Evolutionary conservation across 2,113 vertebrate genomes (phyloP).

Genomic region (Heptranchias perlo): DNA sequence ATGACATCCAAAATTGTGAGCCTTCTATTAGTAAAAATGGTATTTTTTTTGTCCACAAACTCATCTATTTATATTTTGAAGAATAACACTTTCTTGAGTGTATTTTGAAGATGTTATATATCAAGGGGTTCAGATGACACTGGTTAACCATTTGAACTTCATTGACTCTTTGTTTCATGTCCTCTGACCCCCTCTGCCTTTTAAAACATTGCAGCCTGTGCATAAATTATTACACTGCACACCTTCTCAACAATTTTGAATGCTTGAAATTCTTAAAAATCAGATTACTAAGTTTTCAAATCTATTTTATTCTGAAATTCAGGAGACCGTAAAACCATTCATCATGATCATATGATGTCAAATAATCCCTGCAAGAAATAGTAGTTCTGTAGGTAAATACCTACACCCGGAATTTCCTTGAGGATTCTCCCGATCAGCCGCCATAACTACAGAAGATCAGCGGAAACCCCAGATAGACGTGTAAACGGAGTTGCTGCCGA

Average conservation of each 20-base stretch:
- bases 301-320: neutral
- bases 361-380: neutral
- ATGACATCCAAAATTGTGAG: neutral
- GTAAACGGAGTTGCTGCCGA: neutral
- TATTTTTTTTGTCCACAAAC: neutral
- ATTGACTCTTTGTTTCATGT: neutral
- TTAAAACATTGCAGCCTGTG: neutral
- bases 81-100: neutral
- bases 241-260: neutral
- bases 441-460: neutral
- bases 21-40: neutral
- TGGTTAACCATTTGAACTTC: neutral
- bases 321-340: neutral
- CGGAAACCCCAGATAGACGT: neutral
- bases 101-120: neutral
- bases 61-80: neutral
- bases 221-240: neutral
- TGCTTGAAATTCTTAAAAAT: neutral
- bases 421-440: neutral
- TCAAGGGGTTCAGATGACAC: neutral
- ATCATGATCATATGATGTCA: neutral
- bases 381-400: neutral
- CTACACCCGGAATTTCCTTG: neutral
- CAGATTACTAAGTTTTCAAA: neutral
- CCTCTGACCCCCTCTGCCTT: neutral